These are phyloP conservation scores for Psilopsiagon aymara DNA, from an alignment of 2,113 vertebrate genomes.

Conservation along the genomic window DNA sequence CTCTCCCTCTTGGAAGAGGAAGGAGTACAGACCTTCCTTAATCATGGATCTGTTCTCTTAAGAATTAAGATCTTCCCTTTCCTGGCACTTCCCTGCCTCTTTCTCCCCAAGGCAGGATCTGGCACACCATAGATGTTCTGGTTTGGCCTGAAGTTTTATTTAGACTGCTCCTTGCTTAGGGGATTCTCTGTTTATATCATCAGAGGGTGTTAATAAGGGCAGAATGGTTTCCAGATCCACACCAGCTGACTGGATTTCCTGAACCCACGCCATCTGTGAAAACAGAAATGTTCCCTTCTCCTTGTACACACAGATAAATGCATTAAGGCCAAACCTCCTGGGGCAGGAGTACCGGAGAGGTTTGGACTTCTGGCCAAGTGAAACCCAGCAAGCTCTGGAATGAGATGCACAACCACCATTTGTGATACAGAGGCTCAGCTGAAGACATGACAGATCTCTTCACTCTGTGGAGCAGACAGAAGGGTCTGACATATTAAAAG, in stretches of 20 bases:
- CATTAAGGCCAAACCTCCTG: neutral
- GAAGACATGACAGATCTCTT: neutral
- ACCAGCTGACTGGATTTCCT: constrained; percentile 69
- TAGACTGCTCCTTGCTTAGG: constrained; percentile 66
- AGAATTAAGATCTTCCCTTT: constrained; percentile 52
- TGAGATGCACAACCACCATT: neutral
- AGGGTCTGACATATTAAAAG: constrained; percentile 15
- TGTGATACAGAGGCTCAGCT: neutral
- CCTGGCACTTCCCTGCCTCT: constrained; percentile 37
- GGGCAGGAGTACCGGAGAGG: constrained; percentile 1
- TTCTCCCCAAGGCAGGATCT: constrained; percentile 51
- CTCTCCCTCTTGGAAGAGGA: neutral
- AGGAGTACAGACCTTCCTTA: neutral
- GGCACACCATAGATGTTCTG: constrained; percentile 65
- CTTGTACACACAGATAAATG: constrained; percentile 46
- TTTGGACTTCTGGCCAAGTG: constrained; percentile 1
- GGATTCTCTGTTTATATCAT: constrained; percentile 71
- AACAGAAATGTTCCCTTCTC: constrained; percentile 66
- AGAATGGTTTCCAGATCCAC: constrained; percentile 70
- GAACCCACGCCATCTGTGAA: constrained; percentile 64
- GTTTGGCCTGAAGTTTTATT: constrained; percentile 67
- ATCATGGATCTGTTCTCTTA: neutral
- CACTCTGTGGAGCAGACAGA: neutral
- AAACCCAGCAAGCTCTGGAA: neutral
- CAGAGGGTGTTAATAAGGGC: constrained; percentile 68